A percentile compares a stretch with the other conserved stretches of the same genome.
Evolutionary conservation across 1,140 invertebrate genomes (phyloP).

Genomic region (Solenopsis fugax): DNA sequence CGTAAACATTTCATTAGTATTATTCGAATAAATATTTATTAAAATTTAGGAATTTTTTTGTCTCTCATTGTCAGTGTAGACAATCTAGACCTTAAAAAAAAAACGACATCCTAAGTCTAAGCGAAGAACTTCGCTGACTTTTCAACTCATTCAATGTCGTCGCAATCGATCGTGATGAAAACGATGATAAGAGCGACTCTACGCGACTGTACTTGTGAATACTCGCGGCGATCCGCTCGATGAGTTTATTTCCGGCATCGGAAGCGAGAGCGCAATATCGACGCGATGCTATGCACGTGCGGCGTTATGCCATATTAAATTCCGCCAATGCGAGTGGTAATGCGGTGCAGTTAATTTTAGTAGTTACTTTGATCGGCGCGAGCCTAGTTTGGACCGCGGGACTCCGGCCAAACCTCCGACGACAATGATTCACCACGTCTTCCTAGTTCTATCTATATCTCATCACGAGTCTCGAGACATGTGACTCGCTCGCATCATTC

Average conservation of each 20-base stretch:
- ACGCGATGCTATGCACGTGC: background rate
- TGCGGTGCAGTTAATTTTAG: conserved; percentile 78
- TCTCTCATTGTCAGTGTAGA: background rate
- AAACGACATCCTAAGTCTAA: background rate
- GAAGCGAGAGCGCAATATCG: background rate
- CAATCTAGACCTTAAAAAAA: background rate
- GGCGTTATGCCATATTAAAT: conserved; percentile 40
- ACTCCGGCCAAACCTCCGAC: conserved; percentile 79
- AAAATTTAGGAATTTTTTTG: too few relatives aligned
- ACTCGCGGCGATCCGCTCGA: too few relatives aligned
- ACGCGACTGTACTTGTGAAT: background rate
- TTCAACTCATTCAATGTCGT: background rate
- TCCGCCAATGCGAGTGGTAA: conserved; percentile 68
- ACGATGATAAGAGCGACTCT: background rate
- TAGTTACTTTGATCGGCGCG: conserved; percentile 79
- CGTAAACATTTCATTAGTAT: too few relatives aligned
- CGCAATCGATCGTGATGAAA: background rate
- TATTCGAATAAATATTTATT: too few relatives aligned
- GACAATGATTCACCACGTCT: conserved; percentile 82
- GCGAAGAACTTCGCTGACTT: background rate
- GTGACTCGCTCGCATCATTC: conserved; percentile 70
- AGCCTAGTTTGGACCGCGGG: conserved; percentile 83
- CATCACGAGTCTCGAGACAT: conserved; percentile 56
- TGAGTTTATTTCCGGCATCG: background rate
- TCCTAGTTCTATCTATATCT: conserved; percentile 83